A percentile compares a stretch with the other conserved stretches of the same genome.
These are phyloP conservation scores for Australoheros scitulus DNA, from an alignment of 2,113 vertebrate genomes.

Conservation along the genomic window DNA sequence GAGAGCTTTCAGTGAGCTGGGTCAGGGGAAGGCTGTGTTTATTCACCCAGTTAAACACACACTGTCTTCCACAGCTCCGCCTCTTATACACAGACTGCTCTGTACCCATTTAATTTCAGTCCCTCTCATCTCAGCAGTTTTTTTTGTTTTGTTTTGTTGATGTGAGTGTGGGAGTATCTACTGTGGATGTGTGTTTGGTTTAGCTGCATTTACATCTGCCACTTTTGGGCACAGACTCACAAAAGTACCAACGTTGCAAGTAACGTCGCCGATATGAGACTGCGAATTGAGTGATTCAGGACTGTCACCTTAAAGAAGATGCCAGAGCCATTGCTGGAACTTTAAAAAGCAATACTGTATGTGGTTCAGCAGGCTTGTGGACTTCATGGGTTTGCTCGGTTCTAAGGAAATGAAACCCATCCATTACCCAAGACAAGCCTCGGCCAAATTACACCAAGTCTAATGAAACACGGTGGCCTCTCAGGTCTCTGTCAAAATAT, in stretches of 20 bases:
- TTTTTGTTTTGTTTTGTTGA: constrained; percentile 53
- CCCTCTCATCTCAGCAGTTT: constrained; percentile 15
- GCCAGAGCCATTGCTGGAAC: not conserved
- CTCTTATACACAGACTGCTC: constrained; percentile 27
- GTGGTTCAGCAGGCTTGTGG: not conserved
- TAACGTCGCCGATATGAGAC: not conserved
- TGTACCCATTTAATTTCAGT: constrained; percentile 39
- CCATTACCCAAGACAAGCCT: not conserved
- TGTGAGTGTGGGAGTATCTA: constrained; percentile 13
- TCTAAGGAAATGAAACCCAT: not conserved
- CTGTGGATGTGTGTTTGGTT: not conserved
- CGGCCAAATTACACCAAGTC: not conserved
- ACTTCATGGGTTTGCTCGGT: not conserved
- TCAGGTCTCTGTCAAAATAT: not conserved
- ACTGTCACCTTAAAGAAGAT: not conserved
- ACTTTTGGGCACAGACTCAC: not conserved
- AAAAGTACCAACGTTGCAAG: not conserved
- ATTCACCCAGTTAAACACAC: constrained; percentile 49
- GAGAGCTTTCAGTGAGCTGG: constrained; percentile 47
- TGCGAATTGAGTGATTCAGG: not conserved
- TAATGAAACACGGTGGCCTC: not conserved
- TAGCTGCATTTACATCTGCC: constrained; percentile 12
- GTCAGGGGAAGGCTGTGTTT: constrained; percentile 67
- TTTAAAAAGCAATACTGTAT: no score
- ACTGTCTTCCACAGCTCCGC: constrained; percentile 18